Conservation (phyloP, 2,113 vertebrate species). For the Hylia prasina region DNA sequence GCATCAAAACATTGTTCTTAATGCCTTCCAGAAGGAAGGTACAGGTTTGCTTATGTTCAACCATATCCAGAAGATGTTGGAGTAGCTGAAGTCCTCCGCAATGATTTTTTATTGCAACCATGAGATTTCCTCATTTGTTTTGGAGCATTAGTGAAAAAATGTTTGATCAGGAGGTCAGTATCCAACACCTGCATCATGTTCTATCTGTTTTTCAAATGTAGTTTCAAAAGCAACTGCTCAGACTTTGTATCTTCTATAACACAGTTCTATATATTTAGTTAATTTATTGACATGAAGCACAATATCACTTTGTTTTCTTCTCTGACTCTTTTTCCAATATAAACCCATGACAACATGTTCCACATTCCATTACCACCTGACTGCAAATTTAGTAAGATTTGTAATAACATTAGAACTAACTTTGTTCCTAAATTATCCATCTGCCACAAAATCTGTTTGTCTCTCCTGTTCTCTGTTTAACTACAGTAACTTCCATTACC, state of each 20-base stretch:
- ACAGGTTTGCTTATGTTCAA: not conserved
- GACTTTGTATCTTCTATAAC: fast-evolving
- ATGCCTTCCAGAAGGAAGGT: fast-evolving
- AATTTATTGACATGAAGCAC: not conserved
- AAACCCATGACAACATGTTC: not conserved
- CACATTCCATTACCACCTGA: not conserved
- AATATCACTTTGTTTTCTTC: not conserved
- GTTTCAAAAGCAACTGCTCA: not conserved
- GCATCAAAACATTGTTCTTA: not conserved
- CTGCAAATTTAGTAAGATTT: not conserved
- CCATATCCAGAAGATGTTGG: fast-evolving
- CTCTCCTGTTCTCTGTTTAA: not conserved
- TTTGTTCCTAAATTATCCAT: not conserved
- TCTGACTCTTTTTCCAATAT: not conserved
- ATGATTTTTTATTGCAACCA: not conserved
- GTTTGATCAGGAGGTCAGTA: not conserved
- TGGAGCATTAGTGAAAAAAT: not conserved
- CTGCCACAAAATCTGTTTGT: not conserved
- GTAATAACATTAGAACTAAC: not conserved
- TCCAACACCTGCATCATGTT: not conserved
- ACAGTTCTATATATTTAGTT: not conserved
- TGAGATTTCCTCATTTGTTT: not conserved
- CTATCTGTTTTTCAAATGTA: not conserved
- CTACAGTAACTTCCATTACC: not conserved
- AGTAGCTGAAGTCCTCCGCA: not conserved